A percentile compares a stretch with the other conserved stretches of the same genome.
Evolutionary conservation across 2,888 invertebrate genomes (phyloP).

Genomic region (Diploptera punctata): DNA sequence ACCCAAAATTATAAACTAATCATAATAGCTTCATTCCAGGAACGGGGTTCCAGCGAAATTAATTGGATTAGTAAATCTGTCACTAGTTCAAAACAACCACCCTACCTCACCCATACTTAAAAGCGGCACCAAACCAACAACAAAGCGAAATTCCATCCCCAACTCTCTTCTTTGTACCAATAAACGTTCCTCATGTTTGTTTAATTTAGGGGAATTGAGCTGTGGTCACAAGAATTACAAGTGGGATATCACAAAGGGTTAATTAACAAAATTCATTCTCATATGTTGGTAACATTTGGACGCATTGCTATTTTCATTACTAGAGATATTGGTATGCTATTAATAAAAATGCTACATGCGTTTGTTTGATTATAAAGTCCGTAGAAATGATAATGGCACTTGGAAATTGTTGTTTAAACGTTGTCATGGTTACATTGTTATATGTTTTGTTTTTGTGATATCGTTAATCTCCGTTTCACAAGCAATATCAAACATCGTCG

Average conservation of each 20-base stretch:
- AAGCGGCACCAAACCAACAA: not conserved
- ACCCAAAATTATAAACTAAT: not conserved
- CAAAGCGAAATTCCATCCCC: slow-evolving; percentile 12
- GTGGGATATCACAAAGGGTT: slow-evolving; percentile 15
- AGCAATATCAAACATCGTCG: no score
- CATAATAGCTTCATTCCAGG: not conserved
- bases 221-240: not conserved
- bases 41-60: not conserved
- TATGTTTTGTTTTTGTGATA: no score
- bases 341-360: no score
- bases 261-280: slow-evolving; percentile 13
- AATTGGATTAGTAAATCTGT: slow-evolving; percentile 15
- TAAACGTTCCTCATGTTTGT: slow-evolving; percentile 5
- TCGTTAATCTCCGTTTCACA: no score
- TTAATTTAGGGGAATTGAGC: slow-evolving; percentile 14
- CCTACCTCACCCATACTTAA: not conserved
- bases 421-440: no score
- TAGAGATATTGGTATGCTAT: no score
- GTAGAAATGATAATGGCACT: no score
- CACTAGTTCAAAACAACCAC: not conserved
- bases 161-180: slow-evolving; percentile 2
- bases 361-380: no score
- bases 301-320: not conserved
- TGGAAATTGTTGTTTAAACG: no score
- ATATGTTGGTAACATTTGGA: not conserved